Percentiles rank a stretch among this genome's conserved stretches.
Evolutionary conservation across 2,888 invertebrate species (phyloP).

Genomic region (Spilosoma lubricipeda): DNA sequence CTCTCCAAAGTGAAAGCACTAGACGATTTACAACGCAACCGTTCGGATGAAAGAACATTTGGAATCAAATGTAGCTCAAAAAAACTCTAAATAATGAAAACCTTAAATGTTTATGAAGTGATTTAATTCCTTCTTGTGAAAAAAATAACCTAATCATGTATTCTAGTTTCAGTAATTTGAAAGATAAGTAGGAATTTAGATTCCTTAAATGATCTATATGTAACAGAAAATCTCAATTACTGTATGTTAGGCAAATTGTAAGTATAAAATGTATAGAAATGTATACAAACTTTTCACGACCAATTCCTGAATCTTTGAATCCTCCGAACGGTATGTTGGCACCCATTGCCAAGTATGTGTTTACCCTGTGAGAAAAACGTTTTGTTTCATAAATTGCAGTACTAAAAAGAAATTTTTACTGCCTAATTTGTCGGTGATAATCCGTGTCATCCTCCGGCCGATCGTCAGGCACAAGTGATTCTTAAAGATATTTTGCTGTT

Average conservation of each 20-base stretch:
- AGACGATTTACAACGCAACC: too few species aligned
- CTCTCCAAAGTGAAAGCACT: too few species aligned
- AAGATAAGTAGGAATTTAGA: neutral
- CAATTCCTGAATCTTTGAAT: conserved; percentile 91
- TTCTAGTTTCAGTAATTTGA: neutral
- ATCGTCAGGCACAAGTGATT: too few species aligned
- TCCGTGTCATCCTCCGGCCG: too few species aligned
- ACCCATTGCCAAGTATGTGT: conserved; percentile 87
- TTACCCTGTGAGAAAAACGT: conserved; percentile 55
- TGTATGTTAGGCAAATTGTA: too few species aligned
- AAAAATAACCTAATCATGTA: neutral
- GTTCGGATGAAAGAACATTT: too few species aligned
- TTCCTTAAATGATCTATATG: neutral
- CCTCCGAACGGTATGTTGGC: conserved; percentile 94
- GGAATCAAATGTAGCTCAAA: too few species aligned
- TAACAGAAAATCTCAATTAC: neutral
- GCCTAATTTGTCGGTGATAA: too few species aligned
- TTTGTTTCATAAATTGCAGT: neutral
- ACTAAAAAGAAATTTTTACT: too few species aligned
- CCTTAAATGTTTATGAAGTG: neutral
- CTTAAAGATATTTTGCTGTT: too few species aligned
- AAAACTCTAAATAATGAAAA: too few species aligned
- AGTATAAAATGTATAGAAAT: neutral
- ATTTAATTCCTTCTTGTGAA: neutral
- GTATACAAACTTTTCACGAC: neutral